Evolutionary conservation across 2,797 vertebrate species (phyloP).

Genomic region (Acrossocheilus fasciatus): DNA sequence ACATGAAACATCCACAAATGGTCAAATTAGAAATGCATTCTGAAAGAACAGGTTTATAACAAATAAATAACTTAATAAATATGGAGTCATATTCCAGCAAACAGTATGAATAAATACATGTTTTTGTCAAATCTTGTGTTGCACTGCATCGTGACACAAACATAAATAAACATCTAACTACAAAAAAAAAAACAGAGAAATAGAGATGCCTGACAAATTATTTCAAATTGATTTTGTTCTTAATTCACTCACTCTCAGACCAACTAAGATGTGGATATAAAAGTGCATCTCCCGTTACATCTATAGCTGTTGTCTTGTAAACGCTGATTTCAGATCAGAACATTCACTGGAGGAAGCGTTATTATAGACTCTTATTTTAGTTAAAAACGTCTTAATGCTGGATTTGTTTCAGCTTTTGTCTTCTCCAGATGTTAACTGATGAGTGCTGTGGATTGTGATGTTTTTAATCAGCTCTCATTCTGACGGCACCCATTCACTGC

Average conservation of each 20-base stretch:
- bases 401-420: no score
- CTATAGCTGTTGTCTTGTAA: no score
- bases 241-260: not conserved
- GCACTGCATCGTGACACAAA: not conserved
- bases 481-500: not conserved
- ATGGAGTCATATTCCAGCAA: not conserved
- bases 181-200: not conserved
- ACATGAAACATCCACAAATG: not conserved
- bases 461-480: not conserved
- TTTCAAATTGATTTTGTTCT: not conserved
- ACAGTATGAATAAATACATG: slow-evolving; percentile 16
- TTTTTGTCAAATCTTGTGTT: slow-evolving; percentile 49
- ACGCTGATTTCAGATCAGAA: no score
- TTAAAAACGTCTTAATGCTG: no score
- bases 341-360: no score
- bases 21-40: not conserved
- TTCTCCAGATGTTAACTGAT: no score
- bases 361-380: no score
- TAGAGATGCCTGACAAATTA: not conserved
- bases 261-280: no score
- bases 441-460: not conserved
- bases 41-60: not conserved
- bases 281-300: no score
- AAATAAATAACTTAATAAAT: slow-evolving; percentile 3
- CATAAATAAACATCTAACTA: not conserved